Percentiles rank a stretch among this genome's conserved stretches.
phyloP scores from a whole-genome alignment of 2,797 vertebrate species.

The Falco cherrug region DNA sequence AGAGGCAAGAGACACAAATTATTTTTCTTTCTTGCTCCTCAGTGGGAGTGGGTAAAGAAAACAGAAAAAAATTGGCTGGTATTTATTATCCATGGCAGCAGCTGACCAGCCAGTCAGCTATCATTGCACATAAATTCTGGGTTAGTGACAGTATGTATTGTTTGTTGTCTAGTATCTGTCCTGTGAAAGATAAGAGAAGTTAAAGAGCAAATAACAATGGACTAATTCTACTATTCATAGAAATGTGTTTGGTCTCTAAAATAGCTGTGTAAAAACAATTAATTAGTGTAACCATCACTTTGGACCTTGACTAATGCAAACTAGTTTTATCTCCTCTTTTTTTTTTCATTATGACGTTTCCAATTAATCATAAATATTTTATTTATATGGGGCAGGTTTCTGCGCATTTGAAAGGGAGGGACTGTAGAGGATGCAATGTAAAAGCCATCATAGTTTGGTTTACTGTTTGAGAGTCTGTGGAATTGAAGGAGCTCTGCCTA shows the following conservation, averaged over 20 bases:
- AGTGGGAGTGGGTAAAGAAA: not conserved
- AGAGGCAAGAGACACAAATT: not conserved
- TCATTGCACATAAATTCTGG: not conserved
- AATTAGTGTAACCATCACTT: not conserved
- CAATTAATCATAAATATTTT: not conserved
- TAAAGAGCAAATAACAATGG: not conserved
- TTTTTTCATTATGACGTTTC: not conserved
- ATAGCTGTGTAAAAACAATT: not conserved
- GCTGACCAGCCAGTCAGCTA: not conserved
- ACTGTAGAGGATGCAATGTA: not conserved
- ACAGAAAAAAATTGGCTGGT: not conserved
- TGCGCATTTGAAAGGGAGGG: not conserved
- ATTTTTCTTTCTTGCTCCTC: not conserved
- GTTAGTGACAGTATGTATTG: not conserved
- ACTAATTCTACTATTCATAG: not conserved
- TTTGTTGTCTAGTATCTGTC: not conserved
- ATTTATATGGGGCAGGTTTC: not conserved
- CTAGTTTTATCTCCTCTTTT: not conserved
- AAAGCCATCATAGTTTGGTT: not conserved
- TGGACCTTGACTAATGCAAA: not conserved
- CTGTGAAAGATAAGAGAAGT: not conserved
- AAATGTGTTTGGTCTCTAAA: not conserved
- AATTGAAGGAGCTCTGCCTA: not conserved
- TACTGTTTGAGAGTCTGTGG: not conserved
- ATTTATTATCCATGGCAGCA: not conserved